Evolutionary conservation across 2,888 invertebrate genomes (phyloP).

Genomic region (Gortyna flavago): DNA sequence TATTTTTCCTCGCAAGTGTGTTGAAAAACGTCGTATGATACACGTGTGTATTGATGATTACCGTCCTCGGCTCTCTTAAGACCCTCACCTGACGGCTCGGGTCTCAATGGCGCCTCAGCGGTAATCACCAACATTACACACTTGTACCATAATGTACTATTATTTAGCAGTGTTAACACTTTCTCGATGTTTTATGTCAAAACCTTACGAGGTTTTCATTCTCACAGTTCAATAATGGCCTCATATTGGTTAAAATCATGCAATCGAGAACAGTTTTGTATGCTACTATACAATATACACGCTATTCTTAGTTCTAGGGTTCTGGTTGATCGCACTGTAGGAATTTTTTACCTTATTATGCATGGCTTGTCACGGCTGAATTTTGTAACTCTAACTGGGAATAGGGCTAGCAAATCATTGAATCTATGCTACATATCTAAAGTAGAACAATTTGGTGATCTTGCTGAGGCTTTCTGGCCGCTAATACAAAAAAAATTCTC

Average conservation of each 20-base stretch:
- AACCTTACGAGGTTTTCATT: conserved; percentile 41
- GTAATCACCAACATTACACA: too few relatives aligned
- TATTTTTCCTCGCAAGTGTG: too few relatives aligned
- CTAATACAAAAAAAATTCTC: too few relatives aligned
- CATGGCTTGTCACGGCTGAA: conserved; percentile 40
- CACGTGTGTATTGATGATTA: too few relatives aligned
- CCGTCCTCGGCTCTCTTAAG: too few relatives aligned
- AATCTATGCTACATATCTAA: background rate
- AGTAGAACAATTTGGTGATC: background rate
- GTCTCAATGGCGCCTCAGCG: too few relatives aligned
- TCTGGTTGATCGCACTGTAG: conserved; percentile 37
- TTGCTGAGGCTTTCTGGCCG: background rate
- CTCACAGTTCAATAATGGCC: conserved; percentile 48
- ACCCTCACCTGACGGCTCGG: too few relatives aligned
- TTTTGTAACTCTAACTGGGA: conserved; percentile 31
- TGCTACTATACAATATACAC: conserved; percentile 7
- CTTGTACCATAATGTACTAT: too few relatives aligned
- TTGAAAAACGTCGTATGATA: too few relatives aligned
- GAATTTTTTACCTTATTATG: conserved; percentile 45
- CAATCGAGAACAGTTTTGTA: conserved; percentile 30
- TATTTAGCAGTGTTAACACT: conserved; percentile 35
- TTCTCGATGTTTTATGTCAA: conserved; percentile 41
- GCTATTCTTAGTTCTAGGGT: conserved; percentile 39
- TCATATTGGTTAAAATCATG: conserved; percentile 45
- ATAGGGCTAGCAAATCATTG: conserved; percentile 15